Percentiles rank a stretch among this genome's conserved stretches.
Evolutionary conservation across 2,888 invertebrate species (phyloP).

Genomic region (Drosophila aldrichi): DNA sequence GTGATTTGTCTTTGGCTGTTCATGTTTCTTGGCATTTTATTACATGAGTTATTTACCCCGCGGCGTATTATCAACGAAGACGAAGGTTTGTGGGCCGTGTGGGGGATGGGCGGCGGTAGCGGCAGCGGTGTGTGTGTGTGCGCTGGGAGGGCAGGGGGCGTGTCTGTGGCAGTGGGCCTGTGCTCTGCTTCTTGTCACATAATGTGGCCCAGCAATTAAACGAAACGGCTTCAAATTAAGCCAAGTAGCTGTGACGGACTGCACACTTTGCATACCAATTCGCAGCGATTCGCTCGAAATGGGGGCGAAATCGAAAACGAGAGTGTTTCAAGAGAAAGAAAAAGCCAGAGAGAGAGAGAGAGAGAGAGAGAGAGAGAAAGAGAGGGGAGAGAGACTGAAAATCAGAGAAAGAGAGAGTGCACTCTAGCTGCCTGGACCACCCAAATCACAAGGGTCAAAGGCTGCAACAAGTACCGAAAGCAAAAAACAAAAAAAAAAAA

Average conservation of each 20-base stretch:
- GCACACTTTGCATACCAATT: slow-evolving; percentile 79
- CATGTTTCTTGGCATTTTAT: slow-evolving; percentile 56
- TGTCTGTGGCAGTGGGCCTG: slow-evolving; percentile 39
- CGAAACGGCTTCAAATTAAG: slow-evolving; percentile 78
- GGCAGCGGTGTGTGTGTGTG: background rate
- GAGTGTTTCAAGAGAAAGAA: slow-evolving; percentile 34
- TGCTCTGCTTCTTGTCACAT: slow-evolving; percentile 76
- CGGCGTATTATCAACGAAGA: slow-evolving; percentile 54
- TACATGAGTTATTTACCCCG: slow-evolving; percentile 63
- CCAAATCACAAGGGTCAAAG: slow-evolving; percentile 4
- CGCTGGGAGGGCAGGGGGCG: background rate
- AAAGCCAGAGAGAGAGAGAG: background rate
- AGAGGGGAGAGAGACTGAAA: background rate
- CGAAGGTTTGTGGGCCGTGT: slow-evolving; percentile 1
- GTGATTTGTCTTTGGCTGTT: slow-evolving; percentile 21
- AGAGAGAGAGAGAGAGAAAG: background rate
- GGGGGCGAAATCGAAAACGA: slow-evolving; percentile 65
- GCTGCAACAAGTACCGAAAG: slow-evolving; percentile 33
- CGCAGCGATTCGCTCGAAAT: slow-evolving; percentile 56
- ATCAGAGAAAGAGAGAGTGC: background rate
- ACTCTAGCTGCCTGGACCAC: slow-evolving; percentile 7
- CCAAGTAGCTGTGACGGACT: slow-evolving; percentile 67
- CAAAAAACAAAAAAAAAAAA: slow-evolving; percentile 6
- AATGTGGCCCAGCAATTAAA: slow-evolving; percentile 80
- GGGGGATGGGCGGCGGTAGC: background rate